Base-by-base conservation (phyloP, 2,797 vertebrate species). In the Leptatherina wallacei region DNA sequence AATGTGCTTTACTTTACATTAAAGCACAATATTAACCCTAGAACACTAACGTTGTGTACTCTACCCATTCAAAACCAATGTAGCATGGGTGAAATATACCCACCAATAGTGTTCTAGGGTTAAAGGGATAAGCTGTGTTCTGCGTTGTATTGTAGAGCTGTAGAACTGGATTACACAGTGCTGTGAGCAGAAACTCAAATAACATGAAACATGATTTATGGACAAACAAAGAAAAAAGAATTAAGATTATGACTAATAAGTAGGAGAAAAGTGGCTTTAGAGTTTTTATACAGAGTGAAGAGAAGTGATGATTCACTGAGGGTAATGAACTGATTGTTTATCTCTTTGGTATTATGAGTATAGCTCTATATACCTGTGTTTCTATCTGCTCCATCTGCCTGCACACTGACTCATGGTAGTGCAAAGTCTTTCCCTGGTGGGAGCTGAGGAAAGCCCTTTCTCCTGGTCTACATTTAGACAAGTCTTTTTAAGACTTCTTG, bases 391-490 rank as follows among this genome's bases (percentile, higher is more conserved):
- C 44, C 32, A 30, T 61, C 44, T 67, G 51, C 65, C 36, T 58
- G 49, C 24, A 22, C 30, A 22, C 30, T 77, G 73, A 80, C 69
- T 73, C 51, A 75, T 44, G 55, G 61, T 47, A 3, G 9, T 24
- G 24, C 51, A 65, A 24, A 16, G 24, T 55, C 69, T 81, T 65
- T 54, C 69, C 62, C 69, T 67, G 40, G 70, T 80, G 74, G 83
- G 75, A 77, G 57, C 60, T 42, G 55, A 83, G 75, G 74, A 22
- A 81, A 59, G 4, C 61, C 65, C 75, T n/a, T 59, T 66, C 11
- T 14, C 51, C 9, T 51, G 24, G 9, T 73, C 69, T 32, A 14
- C 4, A 59, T 30, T 4, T 44, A 54, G 18, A 44, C 1, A 3
- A 8, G 4, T 55, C 2, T 24, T 35, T 40, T 49, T 2, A 0